Conservation (phyloP, 2,797 vertebrate species). For the Artibeus jamaicensis region DNA sequence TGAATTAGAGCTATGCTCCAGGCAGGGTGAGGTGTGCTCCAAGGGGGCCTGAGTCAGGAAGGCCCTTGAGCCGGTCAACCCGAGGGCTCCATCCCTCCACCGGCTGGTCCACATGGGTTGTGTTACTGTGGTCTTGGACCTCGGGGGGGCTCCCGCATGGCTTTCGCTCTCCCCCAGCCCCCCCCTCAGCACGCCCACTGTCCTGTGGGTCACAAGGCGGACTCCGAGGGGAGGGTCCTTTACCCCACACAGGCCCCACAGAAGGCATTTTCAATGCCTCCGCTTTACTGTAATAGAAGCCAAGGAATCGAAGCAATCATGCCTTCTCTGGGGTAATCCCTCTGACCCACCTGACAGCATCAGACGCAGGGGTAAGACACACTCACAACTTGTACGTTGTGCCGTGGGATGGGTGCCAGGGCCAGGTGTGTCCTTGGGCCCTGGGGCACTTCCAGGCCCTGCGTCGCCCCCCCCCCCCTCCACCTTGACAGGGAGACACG, state of each 20-base stretch:
- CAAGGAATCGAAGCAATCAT: not conserved
- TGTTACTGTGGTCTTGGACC: accelerated
- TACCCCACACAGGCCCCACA: not conserved
- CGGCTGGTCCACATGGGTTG: not conserved
- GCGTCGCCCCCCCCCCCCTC: not conserved
- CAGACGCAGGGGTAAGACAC: not conserved
- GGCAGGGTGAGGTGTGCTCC: accelerated
- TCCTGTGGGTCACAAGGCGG: accelerated
- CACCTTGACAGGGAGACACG: accelerated
- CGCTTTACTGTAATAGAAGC: not conserved
- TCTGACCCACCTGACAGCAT: not conserved
- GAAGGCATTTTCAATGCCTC: not conserved
- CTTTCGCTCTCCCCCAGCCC: not conserved
- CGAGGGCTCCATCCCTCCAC: not conserved
- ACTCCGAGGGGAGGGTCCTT: not conserved
- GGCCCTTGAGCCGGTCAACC: not conserved
- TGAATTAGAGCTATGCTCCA: not conserved
- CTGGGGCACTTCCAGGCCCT: not conserved
- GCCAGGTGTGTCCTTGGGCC: not conserved
- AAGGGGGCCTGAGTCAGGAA: not conserved
- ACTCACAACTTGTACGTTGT: not conserved
- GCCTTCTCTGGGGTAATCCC: not conserved
- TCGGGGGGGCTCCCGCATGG: not conserved
- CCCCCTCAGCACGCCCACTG: not conserved
- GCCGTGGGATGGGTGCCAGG: not conserved